phyloP scores from a whole-genome alignment of 2,113 vertebrate species.

The Addax nasomaculatus region DNA sequence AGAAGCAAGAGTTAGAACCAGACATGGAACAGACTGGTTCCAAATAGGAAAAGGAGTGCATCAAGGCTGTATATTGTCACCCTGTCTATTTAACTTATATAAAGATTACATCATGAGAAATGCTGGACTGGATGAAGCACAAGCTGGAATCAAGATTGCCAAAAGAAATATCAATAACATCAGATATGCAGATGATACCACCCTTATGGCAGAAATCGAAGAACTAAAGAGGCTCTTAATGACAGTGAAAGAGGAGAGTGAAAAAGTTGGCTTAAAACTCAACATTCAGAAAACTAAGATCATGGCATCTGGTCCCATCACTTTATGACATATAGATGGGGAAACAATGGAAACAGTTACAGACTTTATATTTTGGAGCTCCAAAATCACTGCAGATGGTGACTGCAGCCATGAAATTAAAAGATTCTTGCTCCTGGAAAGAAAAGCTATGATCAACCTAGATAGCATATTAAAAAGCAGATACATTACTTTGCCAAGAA shows the following conservation, averaged over 20 bases:
- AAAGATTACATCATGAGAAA: background rate
- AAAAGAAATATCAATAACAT: background rate
- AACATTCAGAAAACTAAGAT: background rate
- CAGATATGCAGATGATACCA: background rate
- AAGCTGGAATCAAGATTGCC: background rate
- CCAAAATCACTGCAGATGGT: background rate
- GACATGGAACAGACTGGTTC: background rate
- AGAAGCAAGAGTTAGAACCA: accelerated
- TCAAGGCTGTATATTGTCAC: background rate
- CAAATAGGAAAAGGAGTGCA: background rate
- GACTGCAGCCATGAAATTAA: background rate
- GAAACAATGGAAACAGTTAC: background rate
- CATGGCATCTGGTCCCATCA: background rate
- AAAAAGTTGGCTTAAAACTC: background rate
- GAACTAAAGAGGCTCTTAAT: background rate
- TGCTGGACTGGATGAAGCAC: background rate
- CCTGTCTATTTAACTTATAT: background rate
- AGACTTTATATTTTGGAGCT: background rate
- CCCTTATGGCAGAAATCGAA: accelerated
- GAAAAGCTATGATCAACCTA: background rate
- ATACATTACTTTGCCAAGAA: background rate
- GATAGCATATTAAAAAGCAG: background rate
- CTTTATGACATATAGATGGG: background rate
- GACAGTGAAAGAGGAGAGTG: background rate
- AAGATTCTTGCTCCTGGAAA: background rate